Conservation (phyloP, 2,888 invertebrate species). For the Drosophila mayaguana region DNA sequence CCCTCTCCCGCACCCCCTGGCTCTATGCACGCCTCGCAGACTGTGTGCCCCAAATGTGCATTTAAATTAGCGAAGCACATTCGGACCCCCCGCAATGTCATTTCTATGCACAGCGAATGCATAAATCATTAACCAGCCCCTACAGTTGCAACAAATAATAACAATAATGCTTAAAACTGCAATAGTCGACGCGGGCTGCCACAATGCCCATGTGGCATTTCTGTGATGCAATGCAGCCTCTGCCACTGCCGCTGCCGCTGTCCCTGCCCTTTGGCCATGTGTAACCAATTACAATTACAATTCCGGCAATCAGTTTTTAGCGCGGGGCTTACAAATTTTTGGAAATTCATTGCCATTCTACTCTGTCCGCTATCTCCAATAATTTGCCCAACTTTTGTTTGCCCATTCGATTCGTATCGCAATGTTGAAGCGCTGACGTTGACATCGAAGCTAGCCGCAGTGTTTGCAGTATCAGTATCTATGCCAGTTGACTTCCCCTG, state of each 20-base stretch:
- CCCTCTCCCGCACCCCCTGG: too few relatives aligned
- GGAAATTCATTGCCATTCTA: neutral
- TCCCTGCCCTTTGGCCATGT: conserved; percentile 39
- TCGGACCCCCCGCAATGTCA: conserved; percentile 55
- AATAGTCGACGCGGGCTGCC: conserved; percentile 60
- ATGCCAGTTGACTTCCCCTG: conserved; percentile 2
- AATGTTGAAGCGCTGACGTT: conserved; percentile 46
- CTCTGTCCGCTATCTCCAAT: conserved; percentile 43
- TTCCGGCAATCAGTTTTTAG: conserved; percentile 78
- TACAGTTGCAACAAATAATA: conserved; percentile 67
- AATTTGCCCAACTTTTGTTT: conserved; percentile 62
- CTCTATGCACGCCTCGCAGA: neutral
- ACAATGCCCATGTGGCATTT: conserved; percentile 68
- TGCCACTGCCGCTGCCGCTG: neutral
- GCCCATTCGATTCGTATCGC: conserved; percentile 63
- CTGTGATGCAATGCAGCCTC: conserved; percentile 19
- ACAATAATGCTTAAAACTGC: conserved; percentile 76
- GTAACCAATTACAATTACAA: conserved; percentile 68
- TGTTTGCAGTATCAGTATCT: conserved; percentile 21
- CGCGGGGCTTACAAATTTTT: conserved; percentile 37
- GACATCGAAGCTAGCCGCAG: conserved; percentile 38
- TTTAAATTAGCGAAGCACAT: conserved; percentile 67
- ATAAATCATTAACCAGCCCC: conserved; percentile 75
- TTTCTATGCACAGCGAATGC: conserved; percentile 73
- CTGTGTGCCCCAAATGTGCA: conserved; percentile 73